These are phyloP conservation scores for Huso huso DNA, from an alignment of 2,797 vertebrate genomes.

Conservation along the genomic window DNA sequence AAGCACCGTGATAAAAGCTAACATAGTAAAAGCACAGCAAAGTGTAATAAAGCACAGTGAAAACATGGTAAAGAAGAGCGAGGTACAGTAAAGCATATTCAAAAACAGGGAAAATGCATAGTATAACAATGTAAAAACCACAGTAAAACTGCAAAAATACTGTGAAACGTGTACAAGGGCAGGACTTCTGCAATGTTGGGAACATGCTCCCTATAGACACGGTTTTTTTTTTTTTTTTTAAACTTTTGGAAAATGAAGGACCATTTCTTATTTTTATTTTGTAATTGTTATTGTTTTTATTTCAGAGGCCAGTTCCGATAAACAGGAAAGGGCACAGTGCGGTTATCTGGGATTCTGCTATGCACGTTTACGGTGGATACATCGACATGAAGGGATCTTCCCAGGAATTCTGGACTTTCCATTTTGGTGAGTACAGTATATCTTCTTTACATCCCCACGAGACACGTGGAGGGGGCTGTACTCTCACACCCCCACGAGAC, in stretches of 20 bases:
- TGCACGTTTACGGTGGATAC: slow-evolving; percentile 77
- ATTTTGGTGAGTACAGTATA: slow-evolving; percentile 54
- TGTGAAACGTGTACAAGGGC: slow-evolving; percentile 5
- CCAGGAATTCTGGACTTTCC: slow-evolving; percentile 74
- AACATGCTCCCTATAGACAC: neutral
- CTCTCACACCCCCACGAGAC: too few species aligned
- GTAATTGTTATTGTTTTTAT: slow-evolving; percentile 1
- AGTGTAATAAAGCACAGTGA: too few species aligned
- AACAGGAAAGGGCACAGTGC: slow-evolving; percentile 81
- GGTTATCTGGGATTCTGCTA: slow-evolving; percentile 56
- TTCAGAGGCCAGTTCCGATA: slow-evolving; percentile 47
- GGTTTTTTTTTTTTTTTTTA: neutral
- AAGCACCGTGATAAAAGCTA: too few species aligned
- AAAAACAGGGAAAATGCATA: too few species aligned
- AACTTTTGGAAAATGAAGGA: too few species aligned
- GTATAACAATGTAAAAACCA: too few species aligned
- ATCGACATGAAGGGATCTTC: slow-evolving; percentile 72
- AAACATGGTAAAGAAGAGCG: too few species aligned
- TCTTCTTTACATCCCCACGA: neutral
- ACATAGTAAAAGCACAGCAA: too few species aligned
- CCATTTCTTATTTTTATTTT: too few species aligned
- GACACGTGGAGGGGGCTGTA: too few species aligned
- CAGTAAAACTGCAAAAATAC: neutral
- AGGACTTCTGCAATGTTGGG: neutral
- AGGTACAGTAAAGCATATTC: too few species aligned